Evolutionary conservation across 1,140 invertebrate species (phyloP).

Genomic region (Condylostylus longicornis): DNA sequence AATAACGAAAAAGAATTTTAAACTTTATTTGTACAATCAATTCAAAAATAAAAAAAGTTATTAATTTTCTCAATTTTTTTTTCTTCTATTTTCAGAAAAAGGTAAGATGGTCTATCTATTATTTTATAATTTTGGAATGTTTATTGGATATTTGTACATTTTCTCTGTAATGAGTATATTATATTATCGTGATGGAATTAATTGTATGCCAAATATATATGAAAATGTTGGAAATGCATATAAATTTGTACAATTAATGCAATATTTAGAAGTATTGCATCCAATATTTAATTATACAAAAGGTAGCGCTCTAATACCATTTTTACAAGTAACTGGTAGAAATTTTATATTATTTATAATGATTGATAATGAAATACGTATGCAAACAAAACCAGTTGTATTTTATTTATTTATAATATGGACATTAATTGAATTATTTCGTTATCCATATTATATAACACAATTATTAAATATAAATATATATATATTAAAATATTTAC

Average conservation of each 20-base stretch:
- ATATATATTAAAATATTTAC: slow-evolving; percentile 71
- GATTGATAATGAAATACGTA: slow-evolving; percentile 67
- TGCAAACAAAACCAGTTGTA: slow-evolving; percentile 73
- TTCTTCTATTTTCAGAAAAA: slow-evolving; percentile 48
- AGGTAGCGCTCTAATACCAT: slow-evolving; percentile 44
- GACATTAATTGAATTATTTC: slow-evolving; percentile 63
- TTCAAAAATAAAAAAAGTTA: too few relatives aligned
- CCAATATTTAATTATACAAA: slow-evolving; percentile 77
- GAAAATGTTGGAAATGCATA: slow-evolving; percentile 60
- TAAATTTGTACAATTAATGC: slow-evolving; percentile 67
- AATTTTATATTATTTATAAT: slow-evolving; percentile 68
- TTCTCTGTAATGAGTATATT: slow-evolving; percentile 55
- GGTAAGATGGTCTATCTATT: slow-evolving; percentile 73
- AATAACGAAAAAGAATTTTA: too few relatives aligned
- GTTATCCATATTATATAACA: slow-evolving; percentile 83
- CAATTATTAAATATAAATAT: slow-evolving; percentile 61
- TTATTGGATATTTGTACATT: slow-evolving; percentile 71
- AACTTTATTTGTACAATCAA: too few relatives aligned
- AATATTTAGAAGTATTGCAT: slow-evolving; percentile 79
- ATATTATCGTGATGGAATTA: slow-evolving; percentile 57
- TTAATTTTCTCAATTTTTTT: slow-evolving; percentile 1
- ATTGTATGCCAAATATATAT: slow-evolving; percentile 58
- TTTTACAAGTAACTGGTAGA: slow-evolving; percentile 60
- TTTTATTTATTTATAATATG: slow-evolving; percentile 78
- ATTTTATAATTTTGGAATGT: slow-evolving; percentile 83